Base-by-base conservation (phyloP, 92 coral and sea anemone genomes). In the Umimayanthus kanabou region DNA sequence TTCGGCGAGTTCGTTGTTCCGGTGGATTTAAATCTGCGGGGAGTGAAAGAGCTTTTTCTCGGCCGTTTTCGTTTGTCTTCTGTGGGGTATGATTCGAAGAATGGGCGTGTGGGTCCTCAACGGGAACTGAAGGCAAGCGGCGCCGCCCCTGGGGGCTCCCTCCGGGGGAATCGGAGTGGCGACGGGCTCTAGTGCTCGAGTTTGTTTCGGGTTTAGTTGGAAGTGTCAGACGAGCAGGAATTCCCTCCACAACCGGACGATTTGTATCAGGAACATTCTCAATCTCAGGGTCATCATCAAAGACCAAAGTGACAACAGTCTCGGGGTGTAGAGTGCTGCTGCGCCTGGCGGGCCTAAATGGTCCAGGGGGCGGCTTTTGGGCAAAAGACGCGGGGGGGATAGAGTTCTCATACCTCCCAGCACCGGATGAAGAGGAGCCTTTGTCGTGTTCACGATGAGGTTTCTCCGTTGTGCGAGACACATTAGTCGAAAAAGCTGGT, bases 321-420 rank as follows among this genome's bases (percentile, higher is more conserved):
- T 91, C 89, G 16, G 98, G 96, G 0, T 92, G 89, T 15, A 95
- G 70, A 40, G 98, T 95, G 73, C 96, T 95, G 9, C 83, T 80
- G 39, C 74, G 53, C 6, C 82, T 78, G 47, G 80, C n/a, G 9
- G 81, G 75, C 4, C 74, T 87, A 40, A 81, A 40, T 20, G 85
- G 79, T 6, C 76, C 76, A 4, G 87, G 25, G 25, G 64, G 77
- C 55, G 87, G 87, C 26, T 83, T 83, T 66, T 45, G 40, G 67
- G 87, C 45, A 49, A 71, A 15, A 39, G 78, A 29, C 65, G 39
- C 33, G 14, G 15, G 30, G 49, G 49, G 78, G 9, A 47, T 26
- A 37, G 14, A 10, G 28, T 47, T 43, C 55, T 45, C 42, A n/a
- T 40, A 18, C 11, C 71, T 82, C 65, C 42, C 26, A 29, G 43